These are phyloP conservation scores for Pseudorasbora parva DNA, from an alignment of 2,113 vertebrate species.

Conservation along the genomic window DNA sequence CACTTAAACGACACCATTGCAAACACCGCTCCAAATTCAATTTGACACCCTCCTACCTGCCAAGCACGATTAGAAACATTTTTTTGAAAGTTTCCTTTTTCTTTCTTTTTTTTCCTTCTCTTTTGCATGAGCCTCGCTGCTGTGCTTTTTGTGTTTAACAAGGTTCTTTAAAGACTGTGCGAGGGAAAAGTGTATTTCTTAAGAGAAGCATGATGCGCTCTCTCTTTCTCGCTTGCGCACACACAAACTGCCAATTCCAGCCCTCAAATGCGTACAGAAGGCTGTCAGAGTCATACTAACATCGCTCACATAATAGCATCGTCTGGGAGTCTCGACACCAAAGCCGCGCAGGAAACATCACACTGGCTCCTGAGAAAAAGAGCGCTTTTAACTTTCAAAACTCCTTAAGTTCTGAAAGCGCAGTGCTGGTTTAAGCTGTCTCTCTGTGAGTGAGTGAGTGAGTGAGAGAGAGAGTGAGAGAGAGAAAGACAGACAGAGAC, in stretches of 20 bases:
- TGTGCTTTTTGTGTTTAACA: constrained; percentile 79
- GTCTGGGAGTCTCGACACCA: constrained; percentile 72
- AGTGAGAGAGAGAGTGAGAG: constrained; percentile 29
- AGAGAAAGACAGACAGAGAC: no score
- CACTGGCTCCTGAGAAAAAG: constrained; percentile 75
- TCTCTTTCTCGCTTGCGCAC: constrained; percentile 55
- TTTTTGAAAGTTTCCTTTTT: constrained; percentile 69
- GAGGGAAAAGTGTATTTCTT: constrained; percentile 78
- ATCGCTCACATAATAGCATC: constrained; percentile 74
- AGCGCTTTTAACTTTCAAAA: constrained; percentile 81
- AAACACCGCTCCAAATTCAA: constrained; percentile 69
- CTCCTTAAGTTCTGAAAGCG: constrained; percentile 80
- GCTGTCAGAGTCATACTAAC: constrained; percentile 58
- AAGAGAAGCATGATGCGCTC: constrained; percentile 67
- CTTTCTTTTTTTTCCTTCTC: constrained; percentile 58
- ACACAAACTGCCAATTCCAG: constrained; percentile 52
- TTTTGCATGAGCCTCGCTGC: constrained; percentile 67
- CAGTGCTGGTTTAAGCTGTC: constrained; percentile 72
- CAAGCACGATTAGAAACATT: constrained; percentile 64
- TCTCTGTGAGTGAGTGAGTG: constrained; percentile 66
- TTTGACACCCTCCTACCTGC: constrained; percentile 71
- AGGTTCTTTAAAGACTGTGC: constrained; percentile 78
- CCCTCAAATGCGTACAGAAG: constrained; percentile 52
- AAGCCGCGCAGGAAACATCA: constrained; percentile 76
- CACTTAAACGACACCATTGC: constrained; percentile 74